Percentiles rank a stretch among this genome's conserved stretches.
Evolutionary conservation across 2,113 vertebrate genomes (phyloP).

Genomic region (Scytalopus superciliaris): DNA sequence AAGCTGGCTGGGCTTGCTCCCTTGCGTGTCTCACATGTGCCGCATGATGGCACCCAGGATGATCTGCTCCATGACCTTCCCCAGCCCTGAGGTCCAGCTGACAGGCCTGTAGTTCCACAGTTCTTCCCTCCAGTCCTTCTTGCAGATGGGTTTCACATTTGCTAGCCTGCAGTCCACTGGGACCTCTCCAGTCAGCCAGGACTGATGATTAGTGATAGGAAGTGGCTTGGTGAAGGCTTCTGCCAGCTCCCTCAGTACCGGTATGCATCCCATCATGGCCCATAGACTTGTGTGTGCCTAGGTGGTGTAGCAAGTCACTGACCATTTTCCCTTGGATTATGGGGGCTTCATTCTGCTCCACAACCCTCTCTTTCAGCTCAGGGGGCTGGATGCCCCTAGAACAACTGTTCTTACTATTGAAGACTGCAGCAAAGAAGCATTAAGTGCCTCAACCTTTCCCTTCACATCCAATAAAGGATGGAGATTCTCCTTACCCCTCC

Average conservation of each 20-base stretch:
- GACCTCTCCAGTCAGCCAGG: background rate
- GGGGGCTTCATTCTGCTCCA: background rate
- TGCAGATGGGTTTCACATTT: background rate
- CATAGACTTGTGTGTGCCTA: background rate
- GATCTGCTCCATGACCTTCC: background rate
- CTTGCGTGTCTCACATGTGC: background rate
- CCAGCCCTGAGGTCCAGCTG: background rate
- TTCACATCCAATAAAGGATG: background rate
- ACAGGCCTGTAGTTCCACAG: background rate
- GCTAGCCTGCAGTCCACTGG: background rate
- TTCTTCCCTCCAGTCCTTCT: background rate
- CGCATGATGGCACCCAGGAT: background rate
- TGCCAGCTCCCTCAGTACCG: background rate
- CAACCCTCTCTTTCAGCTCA: background rate
- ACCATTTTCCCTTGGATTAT: background rate
- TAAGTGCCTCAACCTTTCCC: background rate
- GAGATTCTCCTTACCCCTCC: background rate
- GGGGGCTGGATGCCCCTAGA: too few relatives aligned
- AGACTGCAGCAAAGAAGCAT: background rate
- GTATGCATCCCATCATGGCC: background rate
- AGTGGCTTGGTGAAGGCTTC: background rate
- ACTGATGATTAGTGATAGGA: background rate
- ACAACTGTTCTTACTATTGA: background rate
- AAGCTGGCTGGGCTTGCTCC: background rate
- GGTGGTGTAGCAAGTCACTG: background rate